Base-by-base conservation (phyloP, 1,140 invertebrate species). In the Dendroctonus valens region DNA sequence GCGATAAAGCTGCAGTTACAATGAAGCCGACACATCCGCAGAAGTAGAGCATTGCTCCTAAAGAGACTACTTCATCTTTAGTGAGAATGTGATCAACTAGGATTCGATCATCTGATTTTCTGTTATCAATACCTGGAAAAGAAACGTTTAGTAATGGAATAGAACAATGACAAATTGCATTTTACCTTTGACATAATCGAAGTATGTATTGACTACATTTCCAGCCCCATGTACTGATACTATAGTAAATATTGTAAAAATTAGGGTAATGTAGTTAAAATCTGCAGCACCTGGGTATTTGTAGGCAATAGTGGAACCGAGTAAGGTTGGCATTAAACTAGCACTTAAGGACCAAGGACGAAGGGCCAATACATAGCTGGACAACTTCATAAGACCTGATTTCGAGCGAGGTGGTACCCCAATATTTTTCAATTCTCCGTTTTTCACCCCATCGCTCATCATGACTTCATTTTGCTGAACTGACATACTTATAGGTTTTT, bases 201-300 rank as follows among this genome's bases (percentile, higher is more conserved):
- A 97, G 78, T 97, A 97, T 0, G 94, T 97, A 77, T 98, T 97
- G 0, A 98, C 94, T n/a, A 97, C 87, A 80, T 97, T 97, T 42
- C 94, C 95, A 59, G 95, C 95, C 53, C 93, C 93, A 78, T 97
- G 95, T 3, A 97, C 94, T 11, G 91, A 93, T 54, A 96, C 81
- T 6, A 95, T 87, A 2, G 92, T 96, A 50, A 93, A 85, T 26
- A 92, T 80, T 0, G 93, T 95, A 0, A 94, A 80, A 7, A 95
- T 71, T 61, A 96, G 84, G 5, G 90, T 90, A 44, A 90, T 75
- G 77, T 91, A 83, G 74, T 87, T 93, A 75, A 96, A 94, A 51
- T 89, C 84, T 46, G 81, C 85, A 2, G 86, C 74, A 72, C 85
- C 82, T 37, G 86, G 84, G 51, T 79, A 80, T 74, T 94, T 91